Evolutionary conservation across 2,888 invertebrate species (phyloP).

Genomic region (Ferdinandea cuprea): DNA sequence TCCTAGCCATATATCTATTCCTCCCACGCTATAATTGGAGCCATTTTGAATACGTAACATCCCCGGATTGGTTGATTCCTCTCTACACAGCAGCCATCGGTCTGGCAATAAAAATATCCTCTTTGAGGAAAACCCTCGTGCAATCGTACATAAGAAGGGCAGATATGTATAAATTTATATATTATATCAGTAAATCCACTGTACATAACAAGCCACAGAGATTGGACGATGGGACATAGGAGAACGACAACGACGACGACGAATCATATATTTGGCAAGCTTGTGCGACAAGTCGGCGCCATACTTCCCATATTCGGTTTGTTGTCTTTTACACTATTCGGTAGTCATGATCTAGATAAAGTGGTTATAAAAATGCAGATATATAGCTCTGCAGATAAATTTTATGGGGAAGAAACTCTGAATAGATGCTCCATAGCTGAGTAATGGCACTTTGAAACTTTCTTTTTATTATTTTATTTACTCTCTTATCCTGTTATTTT

Average conservation of each 20-base stretch:
- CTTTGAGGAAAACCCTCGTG: conserved; percentile 39
- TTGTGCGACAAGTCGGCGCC: conserved; percentile 81
- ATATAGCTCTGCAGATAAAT: conserved; percentile 72
- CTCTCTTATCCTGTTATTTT: conserved; percentile 63
- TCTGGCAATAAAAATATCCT: conserved; percentile 65
- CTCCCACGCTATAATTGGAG: conserved; percentile 65
- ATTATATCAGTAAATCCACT: conserved; percentile 49
- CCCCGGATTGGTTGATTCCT: conserved; percentile 73
- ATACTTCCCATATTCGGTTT: conserved; percentile 80
- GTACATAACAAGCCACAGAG: conserved; percentile 41
- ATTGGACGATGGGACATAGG: conserved; percentile 48
- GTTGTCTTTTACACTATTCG: conserved; percentile 66
- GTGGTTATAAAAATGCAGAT: conserved; percentile 72
- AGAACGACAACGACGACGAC: conserved; percentile 43
- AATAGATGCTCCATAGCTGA: conserved; percentile 67
- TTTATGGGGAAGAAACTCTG: conserved; percentile 71
- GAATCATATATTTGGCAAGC: conserved; percentile 78
- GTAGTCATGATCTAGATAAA: conserved; percentile 72
- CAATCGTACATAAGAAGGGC: conserved; percentile 28
- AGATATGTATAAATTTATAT: conserved; percentile 17
- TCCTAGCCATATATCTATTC: conserved; percentile 34
- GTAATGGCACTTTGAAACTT: conserved; percentile 72
- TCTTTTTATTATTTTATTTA: conserved; percentile 70
- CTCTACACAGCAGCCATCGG: conserved; percentile 67
- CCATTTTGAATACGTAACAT: conserved; percentile 72